Conservation (phyloP, 1,140 invertebrate genomes). For the Hylaeus anthracinus region DNA sequence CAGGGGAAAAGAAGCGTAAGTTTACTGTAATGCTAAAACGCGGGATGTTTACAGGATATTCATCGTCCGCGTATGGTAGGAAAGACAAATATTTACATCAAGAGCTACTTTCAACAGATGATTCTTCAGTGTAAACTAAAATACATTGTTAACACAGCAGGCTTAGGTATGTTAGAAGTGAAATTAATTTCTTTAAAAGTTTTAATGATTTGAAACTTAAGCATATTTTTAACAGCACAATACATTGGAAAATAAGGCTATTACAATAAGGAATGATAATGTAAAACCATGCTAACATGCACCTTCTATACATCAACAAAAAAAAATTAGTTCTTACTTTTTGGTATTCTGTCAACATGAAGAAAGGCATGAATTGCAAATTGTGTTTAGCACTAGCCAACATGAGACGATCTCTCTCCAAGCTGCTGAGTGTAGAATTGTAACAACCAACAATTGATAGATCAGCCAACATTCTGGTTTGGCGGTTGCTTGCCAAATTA, state of each 20-base stretch:
- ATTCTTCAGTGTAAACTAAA: not conserved
- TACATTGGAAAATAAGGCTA: not conserved
- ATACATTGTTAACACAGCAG: slow-evolving; percentile 9
- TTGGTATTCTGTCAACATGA: slow-evolving; percentile 98
- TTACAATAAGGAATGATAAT: not conserved
- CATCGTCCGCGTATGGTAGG: not conserved
- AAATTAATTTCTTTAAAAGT: not conserved
- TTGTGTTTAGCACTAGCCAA: slow-evolving; percentile 97
- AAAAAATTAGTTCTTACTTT: slow-evolving; percentile 82
- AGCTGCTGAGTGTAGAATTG: slow-evolving; percentile 88
- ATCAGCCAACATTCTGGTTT: slow-evolving; percentile 98
- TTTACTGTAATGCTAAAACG: not conserved
- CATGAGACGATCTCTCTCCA: slow-evolving; percentile 90
- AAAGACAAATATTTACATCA: slow-evolving; percentile 42
- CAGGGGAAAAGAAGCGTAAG: not conserved
- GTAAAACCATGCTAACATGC: slow-evolving; percentile 9
- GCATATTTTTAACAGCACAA: too few species aligned
- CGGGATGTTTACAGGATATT: slow-evolving; percentile 15
- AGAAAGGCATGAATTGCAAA: slow-evolving; percentile 96
- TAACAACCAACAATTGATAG: slow-evolving; percentile 97
- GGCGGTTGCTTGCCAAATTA: slow-evolving; percentile 97
- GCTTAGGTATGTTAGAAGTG: not conserved
- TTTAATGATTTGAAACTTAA: not conserved
- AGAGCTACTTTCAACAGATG: slow-evolving; percentile 29
- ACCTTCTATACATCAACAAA: slow-evolving; percentile 24